Percentiles rank a stretch among this genome's conserved stretches.
Conservation (phyloP, 2,888 invertebrate species). For the Adelphocoris suturalis region DNA sequence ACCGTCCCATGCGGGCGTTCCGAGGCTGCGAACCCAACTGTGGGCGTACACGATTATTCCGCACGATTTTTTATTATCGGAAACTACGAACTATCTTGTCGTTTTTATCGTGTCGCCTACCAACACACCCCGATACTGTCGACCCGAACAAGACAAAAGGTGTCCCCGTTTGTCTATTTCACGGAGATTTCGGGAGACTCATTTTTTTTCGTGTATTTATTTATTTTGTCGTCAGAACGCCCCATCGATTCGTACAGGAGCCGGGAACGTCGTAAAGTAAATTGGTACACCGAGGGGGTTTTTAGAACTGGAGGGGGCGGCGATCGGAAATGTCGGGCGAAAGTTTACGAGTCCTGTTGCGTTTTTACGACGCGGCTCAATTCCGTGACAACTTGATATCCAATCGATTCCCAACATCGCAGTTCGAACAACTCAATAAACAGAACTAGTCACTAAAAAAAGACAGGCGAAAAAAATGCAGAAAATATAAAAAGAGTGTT, state of each 20-base stretch:
- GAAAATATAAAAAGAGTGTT: no score
- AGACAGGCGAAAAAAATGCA: no score
- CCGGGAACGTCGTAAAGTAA: neutral
- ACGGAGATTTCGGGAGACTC: neutral
- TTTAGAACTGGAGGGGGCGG: neutral
- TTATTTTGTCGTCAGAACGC: neutral
- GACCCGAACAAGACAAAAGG: neutral
- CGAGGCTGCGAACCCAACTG: neutral
- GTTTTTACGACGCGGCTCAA: neutral
- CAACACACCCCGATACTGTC: neutral
- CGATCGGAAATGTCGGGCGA: neutral
- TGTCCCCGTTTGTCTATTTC: neutral
- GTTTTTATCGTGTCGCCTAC: conserved; percentile 43
- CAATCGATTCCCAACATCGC: neutral
- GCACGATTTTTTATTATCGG: neutral
- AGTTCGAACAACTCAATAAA: conserved; percentile 2
- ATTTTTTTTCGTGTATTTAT: neutral
- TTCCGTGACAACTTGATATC: neutral
- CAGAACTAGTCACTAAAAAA: neutral
- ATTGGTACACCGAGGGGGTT: conserved; percentile 3
- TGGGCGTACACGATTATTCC: conserved; percentile 29
- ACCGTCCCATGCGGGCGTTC: neutral
- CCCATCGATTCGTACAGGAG: neutral
- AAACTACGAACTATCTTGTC: conserved; percentile 40
- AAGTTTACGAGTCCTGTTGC: neutral